Evolutionary conservation across 2,888 invertebrate species (phyloP).

Genomic region (Lasioglossum morio): DNA sequence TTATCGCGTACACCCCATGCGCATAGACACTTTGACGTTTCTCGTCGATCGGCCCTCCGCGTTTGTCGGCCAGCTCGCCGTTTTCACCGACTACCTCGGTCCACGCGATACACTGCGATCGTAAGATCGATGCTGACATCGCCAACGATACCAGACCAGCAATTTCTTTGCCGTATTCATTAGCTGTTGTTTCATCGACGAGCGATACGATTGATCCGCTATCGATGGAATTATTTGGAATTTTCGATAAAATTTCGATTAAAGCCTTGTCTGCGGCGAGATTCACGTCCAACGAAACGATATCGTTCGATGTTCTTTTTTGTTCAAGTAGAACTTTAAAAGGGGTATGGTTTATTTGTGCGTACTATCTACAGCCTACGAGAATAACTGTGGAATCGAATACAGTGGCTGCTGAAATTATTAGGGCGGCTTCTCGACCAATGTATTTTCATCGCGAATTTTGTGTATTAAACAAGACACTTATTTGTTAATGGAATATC

Average conservation of each 20-base stretch:
- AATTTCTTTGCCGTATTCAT: background rate
- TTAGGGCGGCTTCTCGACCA: background rate
- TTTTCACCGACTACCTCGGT: constrained; percentile 25
- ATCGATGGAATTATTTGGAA: background rate
- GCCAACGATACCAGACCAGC: constrained; percentile 9
- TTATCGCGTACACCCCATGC: constrained; percentile 57
- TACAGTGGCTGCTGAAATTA: background rate
- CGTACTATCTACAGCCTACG: background rate
- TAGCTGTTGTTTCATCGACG: background rate
- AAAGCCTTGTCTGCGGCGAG: background rate
- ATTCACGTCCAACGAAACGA: background rate
- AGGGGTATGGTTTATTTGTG: background rate
- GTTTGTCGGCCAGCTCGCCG: constrained; percentile 35
- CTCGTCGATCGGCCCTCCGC: constrained; percentile 48
- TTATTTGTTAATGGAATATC: too few relatives aligned
- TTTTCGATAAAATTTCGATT: background rate
- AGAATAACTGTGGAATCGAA: background rate
- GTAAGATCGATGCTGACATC: constrained; percentile 6
- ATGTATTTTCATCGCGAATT: background rate
- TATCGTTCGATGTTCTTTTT: background rate
- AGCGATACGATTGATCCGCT: background rate
- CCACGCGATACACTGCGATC: background rate
- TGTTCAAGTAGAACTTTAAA: background rate
- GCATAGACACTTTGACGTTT: constrained; percentile 61
- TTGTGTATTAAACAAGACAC: too few relatives aligned